Base-by-base conservation (phyloP, 2,113 vertebrate species). In the Chamaetylas fuelleborni region DNA sequence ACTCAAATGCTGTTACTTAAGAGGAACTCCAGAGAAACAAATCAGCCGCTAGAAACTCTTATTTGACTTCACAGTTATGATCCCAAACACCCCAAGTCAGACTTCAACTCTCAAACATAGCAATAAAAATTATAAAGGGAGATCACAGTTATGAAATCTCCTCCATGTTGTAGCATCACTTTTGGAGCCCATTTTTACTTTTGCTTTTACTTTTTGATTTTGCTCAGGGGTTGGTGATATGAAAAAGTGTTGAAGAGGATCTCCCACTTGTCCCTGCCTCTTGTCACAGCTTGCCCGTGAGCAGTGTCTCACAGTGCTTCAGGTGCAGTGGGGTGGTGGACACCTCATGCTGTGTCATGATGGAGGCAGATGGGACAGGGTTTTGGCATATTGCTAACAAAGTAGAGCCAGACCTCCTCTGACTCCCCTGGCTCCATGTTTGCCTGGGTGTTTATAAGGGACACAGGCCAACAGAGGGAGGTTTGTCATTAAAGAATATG, bases 21-120 rank as follows among this genome's bases (percentile, higher is more conserved):
- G 82, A 96, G 92, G 74, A 96, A 79, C n/a, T 12, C 36, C 65
- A 92, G 50, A 67, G 53, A 48, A 82, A 76, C 9, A 93, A 89
- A 87, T 82, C 69, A 94, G 56, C 36, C 61, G 6, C 69, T 78
- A 87, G 83, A 94, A 95, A 91, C 69, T 67, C 86, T 79, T 95
- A 72, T n/a, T 93, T 92, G 72, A 57, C 62, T 90, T 91, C 92
- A 81, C 48, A 86, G 45, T 72, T 95, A 79, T 33, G 36, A 56
- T 85, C 70, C 89, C 76, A 81, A 69, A 88, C 62, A 95, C 31
- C 56, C 84, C 38, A 65, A 66, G n/a, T 72, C 57, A 88, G 65
- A 62, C 67, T 90, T 78, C 24, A 57, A 47, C 65, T 86, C 72
- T 42, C 84, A 95, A 95, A 93, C 10, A 45, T 48, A 47, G 33